A percentile compares a stretch with the other conserved stretches of the same genome.
phyloP scores from a whole-genome alignment of 2,113 vertebrate genomes.

The mouse (Mus musculus) region GRCm39 chr3:49176001-49176500 shows the following conservation, averaged over 20 bases:
- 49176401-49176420: neutral
- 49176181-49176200: too few relatives aligned
- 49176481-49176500: neutral
- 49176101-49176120: neutral
- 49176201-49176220: neutral
- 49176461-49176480: neutral
- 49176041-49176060: neutral
- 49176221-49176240: neutral
- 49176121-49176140: neutral
- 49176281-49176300: neutral
- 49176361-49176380: neutral
- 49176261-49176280: neutral
- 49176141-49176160: neutral
- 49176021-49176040: too few relatives aligned
- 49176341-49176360: too few relatives aligned
- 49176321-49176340: neutral
- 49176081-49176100: neutral
- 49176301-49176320: neutral
- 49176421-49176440: neutral
- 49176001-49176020: neutral
- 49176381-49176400: fast-evolving
- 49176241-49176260: neutral
- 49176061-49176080: neutral
- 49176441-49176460: neutral
- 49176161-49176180: neutral